Conservation (phyloP, 2,888 invertebrate species). For the Bursaphelenchus okinawaensis region DNA sequence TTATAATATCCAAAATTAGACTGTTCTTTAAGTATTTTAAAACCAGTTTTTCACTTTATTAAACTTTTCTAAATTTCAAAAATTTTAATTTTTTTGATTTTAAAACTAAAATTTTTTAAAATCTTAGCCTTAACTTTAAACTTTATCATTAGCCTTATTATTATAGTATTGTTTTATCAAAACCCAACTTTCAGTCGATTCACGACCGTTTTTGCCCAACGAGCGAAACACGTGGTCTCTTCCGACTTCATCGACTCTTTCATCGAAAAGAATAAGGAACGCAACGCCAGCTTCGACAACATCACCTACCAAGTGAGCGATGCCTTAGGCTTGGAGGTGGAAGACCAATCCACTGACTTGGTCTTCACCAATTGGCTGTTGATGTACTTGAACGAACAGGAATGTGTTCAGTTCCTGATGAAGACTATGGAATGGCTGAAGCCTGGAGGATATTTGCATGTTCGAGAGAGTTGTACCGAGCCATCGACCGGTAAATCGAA, state of each 20-base stretch:
- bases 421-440: constrained; percentile 62
- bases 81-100: too few species aligned
- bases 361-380: constrained; percentile 65
- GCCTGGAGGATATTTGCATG: constrained; percentile 59
- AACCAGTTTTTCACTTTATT: constrained; percentile 3
- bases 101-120: too few species aligned
- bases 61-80: too few species aligned
- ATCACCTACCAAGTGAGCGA: constrained; percentile 62
- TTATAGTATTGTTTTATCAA: too few species aligned
- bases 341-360: constrained; percentile 61
- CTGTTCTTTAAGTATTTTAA: too few species aligned
- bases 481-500: constrained; percentile 60
- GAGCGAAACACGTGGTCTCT: constrained; percentile 61
- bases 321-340: constrained; percentile 61
- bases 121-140: too few species aligned
- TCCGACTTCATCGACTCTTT: constrained; percentile 64
- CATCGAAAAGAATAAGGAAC: constrained; percentile 61
- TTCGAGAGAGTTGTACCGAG: constrained; percentile 63
- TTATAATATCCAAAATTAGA: too few species aligned
- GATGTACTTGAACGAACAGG: constrained; percentile 64
- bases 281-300: constrained; percentile 60
- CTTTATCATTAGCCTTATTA: too few species aligned
- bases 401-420: constrained; percentile 59
- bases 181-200: constrained; percentile 62
- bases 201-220: constrained; percentile 61